These are phyloP conservation scores for Formica aserva DNA, from an alignment of 2,888 invertebrate species.

Conservation along the genomic window DNA sequence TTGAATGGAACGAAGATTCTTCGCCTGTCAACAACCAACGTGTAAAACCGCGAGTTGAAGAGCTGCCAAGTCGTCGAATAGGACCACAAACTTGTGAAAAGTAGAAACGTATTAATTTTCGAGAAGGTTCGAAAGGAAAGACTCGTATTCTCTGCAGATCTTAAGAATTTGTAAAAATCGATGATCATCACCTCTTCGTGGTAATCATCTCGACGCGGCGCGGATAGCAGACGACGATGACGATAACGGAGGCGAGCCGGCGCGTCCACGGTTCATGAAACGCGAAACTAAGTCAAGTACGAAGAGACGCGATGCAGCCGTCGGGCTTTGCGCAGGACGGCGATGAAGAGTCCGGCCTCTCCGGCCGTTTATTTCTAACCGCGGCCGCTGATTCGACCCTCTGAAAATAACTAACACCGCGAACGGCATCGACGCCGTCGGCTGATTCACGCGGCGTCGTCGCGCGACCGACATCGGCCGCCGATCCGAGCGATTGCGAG, in stretches of 20 bases:
- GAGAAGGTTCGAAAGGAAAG: neutral
- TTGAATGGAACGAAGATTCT: neutral
- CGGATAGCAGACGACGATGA: slow-evolving; percentile 52
- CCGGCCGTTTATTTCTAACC: slow-evolving; percentile 80
- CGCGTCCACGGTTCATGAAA: slow-evolving; percentile 69
- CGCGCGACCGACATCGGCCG: slow-evolving; percentile 49
- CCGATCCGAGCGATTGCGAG: slow-evolving; percentile 51
- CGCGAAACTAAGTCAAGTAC: slow-evolving; percentile 82
- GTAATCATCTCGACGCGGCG: slow-evolving; percentile 67
- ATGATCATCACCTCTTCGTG: slow-evolving; percentile 58
- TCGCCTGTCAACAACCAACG: neutral
- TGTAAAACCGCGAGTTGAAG: neutral
- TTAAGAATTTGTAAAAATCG: neutral
- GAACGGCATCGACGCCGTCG: slow-evolving; percentile 63
- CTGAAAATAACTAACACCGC: slow-evolving; percentile 79
- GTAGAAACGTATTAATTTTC: neutral
- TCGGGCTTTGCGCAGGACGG: slow-evolving; percentile 78
- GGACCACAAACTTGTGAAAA: neutral
- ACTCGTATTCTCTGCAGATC: neutral
- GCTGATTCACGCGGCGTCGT: slow-evolving; percentile 71
- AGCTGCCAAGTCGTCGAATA: neutral
- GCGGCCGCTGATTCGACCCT: slow-evolving; percentile 79
- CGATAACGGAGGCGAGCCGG: slow-evolving; percentile 62
- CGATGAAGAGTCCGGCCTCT: slow-evolving; percentile 62
- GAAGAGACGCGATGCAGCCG: slow-evolving; percentile 56